Evolutionary conservation across 2,113 vertebrate species (phyloP).

Genomic region (Genyomyrus donnyi): DNA sequence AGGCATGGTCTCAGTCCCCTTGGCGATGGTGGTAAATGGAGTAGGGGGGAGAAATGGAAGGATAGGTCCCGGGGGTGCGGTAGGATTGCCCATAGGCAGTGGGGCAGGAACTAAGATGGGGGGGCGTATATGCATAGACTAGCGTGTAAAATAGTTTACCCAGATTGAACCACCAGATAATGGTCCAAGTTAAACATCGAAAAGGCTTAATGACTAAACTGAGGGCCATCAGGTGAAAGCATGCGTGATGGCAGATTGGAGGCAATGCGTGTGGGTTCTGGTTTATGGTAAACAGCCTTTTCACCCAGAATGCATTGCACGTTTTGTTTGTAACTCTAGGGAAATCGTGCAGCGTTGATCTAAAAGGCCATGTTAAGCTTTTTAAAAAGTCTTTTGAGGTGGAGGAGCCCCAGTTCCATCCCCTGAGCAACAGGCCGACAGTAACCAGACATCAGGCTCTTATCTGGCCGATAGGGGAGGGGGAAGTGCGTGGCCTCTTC

Average conservation of each 20-base stretch:
- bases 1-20: background rate
- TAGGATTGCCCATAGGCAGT: background rate
- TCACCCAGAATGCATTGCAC: background rate
- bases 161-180: background rate
- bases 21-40: background rate
- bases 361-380: background rate
- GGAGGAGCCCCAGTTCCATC: background rate
- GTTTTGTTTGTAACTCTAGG: background rate
- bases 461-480: background rate
- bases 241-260: background rate
- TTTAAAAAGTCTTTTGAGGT: background rate
- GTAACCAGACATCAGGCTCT: background rate
- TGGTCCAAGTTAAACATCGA: background rate
- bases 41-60: background rate
- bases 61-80: background rate
- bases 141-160: background rate
- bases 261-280: background rate
- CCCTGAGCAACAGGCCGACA: background rate
- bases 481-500: background rate
- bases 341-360: background rate
- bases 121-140: background rate
- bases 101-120: background rate
- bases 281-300: background rate
- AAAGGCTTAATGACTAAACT: background rate
- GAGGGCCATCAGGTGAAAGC: background rate